Percentiles rank a stretch among this genome's conserved stretches.
These are phyloP conservation scores for Paradoxurus hermaphroditus DNA, from an alignment of 2,113 vertebrate genomes.

Conservation along the genomic window DNA sequence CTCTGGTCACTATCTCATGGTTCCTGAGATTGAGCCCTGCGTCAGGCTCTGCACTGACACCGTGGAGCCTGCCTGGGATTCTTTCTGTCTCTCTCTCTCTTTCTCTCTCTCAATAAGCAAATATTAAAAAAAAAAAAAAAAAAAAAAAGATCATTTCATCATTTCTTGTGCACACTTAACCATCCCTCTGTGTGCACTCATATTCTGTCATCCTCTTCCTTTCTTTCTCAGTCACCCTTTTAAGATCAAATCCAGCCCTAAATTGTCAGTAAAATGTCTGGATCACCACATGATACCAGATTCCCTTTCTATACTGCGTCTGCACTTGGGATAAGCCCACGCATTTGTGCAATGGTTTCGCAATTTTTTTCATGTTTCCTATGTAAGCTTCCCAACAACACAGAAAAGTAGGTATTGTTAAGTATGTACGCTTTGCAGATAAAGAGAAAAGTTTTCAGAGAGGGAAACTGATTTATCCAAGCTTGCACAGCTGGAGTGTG, in stretches of 20 bases:
- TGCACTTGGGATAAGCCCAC: not conserved
- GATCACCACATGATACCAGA: not conserved
- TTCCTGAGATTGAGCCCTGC: too few species aligned
- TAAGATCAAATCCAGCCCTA: not conserved
- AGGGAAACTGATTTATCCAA: not conserved
- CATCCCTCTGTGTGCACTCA: not conserved
- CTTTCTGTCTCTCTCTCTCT: too few species aligned
- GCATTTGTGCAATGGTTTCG: not conserved
- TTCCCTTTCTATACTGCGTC: not conserved
- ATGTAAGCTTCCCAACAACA: not conserved
- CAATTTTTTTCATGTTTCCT: not conserved
- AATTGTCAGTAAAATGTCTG: not conserved
- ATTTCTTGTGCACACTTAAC: not conserved
- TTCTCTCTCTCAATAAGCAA: too few species aligned
- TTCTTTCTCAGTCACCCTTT: not conserved
- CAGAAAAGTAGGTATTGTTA: not conserved
- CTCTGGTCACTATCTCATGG: too few species aligned
- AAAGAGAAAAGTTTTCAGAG: not conserved
- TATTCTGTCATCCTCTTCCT: not conserved
- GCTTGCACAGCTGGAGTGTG: not conserved
- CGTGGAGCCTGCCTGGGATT: too few species aligned
- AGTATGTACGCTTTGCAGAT: not conserved
- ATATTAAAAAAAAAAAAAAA: too few species aligned
- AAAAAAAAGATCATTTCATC: not conserved
- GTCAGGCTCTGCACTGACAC: too few species aligned